Percentiles rank a stretch among this genome's conserved stretches.
phyloP scores from a whole-genome alignment of 2,113 vertebrate genomes.

The Perccottus glenii region DNA sequence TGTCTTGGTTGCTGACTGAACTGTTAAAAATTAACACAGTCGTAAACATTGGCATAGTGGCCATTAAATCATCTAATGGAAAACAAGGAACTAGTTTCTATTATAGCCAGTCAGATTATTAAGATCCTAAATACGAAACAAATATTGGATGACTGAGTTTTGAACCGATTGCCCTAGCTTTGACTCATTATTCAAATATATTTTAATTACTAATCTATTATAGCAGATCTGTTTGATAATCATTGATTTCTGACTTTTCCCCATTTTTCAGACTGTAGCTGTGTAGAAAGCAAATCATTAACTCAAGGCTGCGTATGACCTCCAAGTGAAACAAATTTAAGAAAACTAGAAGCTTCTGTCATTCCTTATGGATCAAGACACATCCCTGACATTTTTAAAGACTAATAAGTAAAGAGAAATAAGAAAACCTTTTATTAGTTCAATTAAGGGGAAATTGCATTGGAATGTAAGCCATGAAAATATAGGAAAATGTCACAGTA shows the following conservation, averaged over 20 bases:
- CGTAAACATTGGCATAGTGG: slow-evolving; percentile 10
- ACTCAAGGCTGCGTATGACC: slow-evolving; percentile 2
- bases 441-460: no score
- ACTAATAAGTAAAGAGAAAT: no score
- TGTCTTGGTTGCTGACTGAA: not conserved
- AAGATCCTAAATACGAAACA: no score
- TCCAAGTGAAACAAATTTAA: not conserved
- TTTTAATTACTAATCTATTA: no score
- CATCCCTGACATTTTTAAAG: not conserved
- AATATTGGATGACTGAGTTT: no score
- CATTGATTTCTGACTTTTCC: slow-evolving; percentile 45
- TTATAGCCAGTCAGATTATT: not conserved
- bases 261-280: slow-evolving; percentile 2
- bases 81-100: not conserved
- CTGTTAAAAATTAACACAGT: slow-evolving; percentile 46
- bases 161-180: no score
- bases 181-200: no score
- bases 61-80: slow-evolving; percentile 10
- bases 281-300: slow-evolving; percentile 49
- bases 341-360: slow-evolving; percentile 6
- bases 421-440: no score
- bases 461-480: no score
- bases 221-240: slow-evolving; percentile 11
- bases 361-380: slow-evolving; percentile 6
- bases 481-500: no score